Evolutionary conservation across 2,797 vertebrate species (phyloP).

Genomic region (Melanotaenia trifasciata): DNA sequence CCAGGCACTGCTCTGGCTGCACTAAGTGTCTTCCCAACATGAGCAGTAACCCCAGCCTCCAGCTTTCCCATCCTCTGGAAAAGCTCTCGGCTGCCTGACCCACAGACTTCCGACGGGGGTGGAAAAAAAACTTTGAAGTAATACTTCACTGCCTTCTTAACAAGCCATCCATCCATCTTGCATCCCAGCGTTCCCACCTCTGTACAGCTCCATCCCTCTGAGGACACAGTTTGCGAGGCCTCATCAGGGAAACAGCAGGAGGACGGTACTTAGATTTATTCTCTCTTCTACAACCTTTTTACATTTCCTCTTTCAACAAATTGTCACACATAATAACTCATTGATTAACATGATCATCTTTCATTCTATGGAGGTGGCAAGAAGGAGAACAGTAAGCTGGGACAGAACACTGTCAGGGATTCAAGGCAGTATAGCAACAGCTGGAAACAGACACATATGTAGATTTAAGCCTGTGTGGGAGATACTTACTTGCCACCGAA

Average conservation of each 20-base stretch:
- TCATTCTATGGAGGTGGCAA: constrained; percentile 17
- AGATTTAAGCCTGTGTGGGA: neutral
- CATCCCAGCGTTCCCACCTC: constrained; percentile 69
- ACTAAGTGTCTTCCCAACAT: constrained; percentile 49
- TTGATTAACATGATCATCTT: constrained; percentile 18
- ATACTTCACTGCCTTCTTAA: constrained; percentile 78
- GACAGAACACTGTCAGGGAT: constrained; percentile 24
- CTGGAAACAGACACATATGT: constrained; percentile 21
- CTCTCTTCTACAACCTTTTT: constrained; percentile 16
- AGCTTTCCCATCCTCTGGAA: constrained; percentile 84
- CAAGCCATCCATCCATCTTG: constrained; percentile 71
- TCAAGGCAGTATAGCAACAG: constrained; percentile 31
- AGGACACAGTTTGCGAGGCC: constrained; percentile 44
- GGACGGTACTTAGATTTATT: constrained; percentile 30
- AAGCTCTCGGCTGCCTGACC: constrained; percentile 77
- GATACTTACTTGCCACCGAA: neutral
- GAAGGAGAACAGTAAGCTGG: constrained; percentile 23
- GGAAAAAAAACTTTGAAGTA: constrained; percentile 79
- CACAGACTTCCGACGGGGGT: constrained; percentile 81
- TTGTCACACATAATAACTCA: constrained; percentile 37
- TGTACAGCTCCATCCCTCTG: constrained; percentile 54
- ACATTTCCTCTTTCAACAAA: constrained; percentile 34
- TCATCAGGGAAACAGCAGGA: constrained; percentile 25
- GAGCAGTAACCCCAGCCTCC: constrained; percentile 78
- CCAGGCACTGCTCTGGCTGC: constrained; percentile 34